phyloP scores from a whole-genome alignment of 2,888 invertebrate genomes.

The Drosophila conformis region DNA sequence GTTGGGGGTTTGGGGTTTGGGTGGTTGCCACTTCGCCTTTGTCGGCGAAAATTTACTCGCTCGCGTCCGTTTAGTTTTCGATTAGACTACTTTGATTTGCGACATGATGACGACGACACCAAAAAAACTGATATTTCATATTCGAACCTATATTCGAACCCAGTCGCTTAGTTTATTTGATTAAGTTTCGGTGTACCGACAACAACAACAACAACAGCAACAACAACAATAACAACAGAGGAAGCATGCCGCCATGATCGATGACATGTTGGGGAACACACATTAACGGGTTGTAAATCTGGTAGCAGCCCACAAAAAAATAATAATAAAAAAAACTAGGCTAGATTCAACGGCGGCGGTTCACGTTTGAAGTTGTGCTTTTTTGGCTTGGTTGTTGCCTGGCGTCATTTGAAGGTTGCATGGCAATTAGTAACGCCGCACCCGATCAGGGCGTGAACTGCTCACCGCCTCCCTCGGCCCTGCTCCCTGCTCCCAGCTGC shows the following conservation, averaged over 20 bases:
- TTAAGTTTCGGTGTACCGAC: conserved; percentile 47
- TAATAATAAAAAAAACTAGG: conserved; percentile 45
- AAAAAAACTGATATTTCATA: conserved; percentile 59
- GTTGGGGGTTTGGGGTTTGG: neutral
- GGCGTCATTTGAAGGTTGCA: conserved; percentile 75
- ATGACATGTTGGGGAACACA: conserved; percentile 71
- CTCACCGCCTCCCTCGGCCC: neutral
- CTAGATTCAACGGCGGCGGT: conserved; percentile 49
- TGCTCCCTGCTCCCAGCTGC: no score
- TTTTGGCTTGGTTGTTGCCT: conserved; percentile 8
- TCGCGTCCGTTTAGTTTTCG: conserved; percentile 77
- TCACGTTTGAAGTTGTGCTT: conserved; percentile 63
- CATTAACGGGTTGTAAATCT: conserved; percentile 79
- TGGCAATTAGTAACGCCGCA: conserved; percentile 71
- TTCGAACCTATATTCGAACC: conserved; percentile 19
- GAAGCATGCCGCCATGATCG: conserved; percentile 79
- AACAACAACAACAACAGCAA: conserved; percentile 15
- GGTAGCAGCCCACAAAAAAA: conserved; percentile 49
- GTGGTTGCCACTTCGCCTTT: conserved; percentile 65
- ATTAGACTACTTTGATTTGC: conserved; percentile 81
- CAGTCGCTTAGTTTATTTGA: conserved; percentile 65
- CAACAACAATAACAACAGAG: conserved; percentile 53
- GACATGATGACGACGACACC: conserved; percentile 70
- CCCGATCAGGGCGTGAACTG: conserved; percentile 18
- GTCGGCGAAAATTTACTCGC: conserved; percentile 79